Percentiles rank a stretch among this genome's conserved stretches.
Conservation (phyloP, 2,888 invertebrate species). For the Vannuccia rotundouncinata region DNA sequence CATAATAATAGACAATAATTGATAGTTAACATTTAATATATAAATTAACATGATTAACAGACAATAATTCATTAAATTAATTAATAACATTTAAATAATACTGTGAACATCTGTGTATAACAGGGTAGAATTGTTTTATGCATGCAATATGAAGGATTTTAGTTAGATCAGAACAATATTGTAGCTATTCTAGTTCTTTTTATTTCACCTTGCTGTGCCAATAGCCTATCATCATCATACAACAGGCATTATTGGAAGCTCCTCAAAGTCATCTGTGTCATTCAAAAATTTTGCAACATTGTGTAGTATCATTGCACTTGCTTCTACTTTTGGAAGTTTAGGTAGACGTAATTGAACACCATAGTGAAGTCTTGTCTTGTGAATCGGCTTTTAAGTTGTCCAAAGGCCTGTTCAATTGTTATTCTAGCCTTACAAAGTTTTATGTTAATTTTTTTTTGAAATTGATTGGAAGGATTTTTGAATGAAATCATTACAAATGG, state of each 20-base stretch:
- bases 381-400: background rate
- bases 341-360: background rate
- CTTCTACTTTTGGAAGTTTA: background rate
- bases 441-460: no score
- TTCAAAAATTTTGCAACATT: background rate
- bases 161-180: no score
- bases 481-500: background rate
- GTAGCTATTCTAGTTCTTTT: no score
- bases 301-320: background rate
- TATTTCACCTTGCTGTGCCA: no score
- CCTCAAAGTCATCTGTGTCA: background rate
- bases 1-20: no score
- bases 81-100: no score
- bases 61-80: no score
- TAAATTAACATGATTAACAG: no score
- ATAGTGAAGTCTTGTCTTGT: background rate
- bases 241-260: slow-evolving; percentile 3
- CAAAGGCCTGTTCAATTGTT: background rate
- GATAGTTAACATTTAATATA: no score
- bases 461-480: background rate
- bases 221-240: background rate
- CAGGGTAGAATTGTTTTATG: no score
- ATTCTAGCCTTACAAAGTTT: background rate
- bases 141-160: no score
- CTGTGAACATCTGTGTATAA: no score